A percentile compares a stretch with the other conserved stretches of the same genome.
These are phyloP conservation scores for Drosophila bifasciata DNA, from an alignment of 1,140 invertebrate genomes.

Conservation along the genomic window DNA sequence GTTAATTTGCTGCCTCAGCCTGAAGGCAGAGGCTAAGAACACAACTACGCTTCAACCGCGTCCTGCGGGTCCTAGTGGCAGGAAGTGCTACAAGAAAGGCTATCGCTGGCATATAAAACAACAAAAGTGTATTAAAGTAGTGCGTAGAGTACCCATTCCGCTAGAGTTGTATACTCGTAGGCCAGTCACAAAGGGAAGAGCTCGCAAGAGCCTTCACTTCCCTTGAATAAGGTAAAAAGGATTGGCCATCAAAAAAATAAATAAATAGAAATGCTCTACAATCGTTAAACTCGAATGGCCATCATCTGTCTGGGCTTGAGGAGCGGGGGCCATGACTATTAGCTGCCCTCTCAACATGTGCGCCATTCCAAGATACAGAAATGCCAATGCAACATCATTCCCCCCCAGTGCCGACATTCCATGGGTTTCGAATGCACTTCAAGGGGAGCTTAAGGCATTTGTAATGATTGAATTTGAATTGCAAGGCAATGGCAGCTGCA, in stretches of 20 bases:
- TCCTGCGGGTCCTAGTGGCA: too few relatives aligned
- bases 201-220: too few relatives aligned
- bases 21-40: not conserved
- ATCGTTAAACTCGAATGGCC: slow-evolving; percentile 41
- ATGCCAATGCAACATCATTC: slow-evolving; percentile 28
- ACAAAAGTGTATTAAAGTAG: too few relatives aligned
- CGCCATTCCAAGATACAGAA: slow-evolving; percentile 23
- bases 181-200: too few relatives aligned
- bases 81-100: not conserved
- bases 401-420: slow-evolving; percentile 12
- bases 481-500: slow-evolving; percentile 26
- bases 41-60: too few relatives aligned
- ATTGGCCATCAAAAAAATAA: too few relatives aligned
- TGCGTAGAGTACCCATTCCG: too few relatives aligned
- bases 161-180: too few relatives aligned
- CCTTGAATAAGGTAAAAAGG: too few relatives aligned
- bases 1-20: slow-evolving; percentile 1
- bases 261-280: slow-evolving; percentile 1
- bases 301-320: slow-evolving; percentile 13
- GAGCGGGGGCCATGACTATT: slow-evolving; percentile 35
- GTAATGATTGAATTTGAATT: slow-evolving; percentile 78
- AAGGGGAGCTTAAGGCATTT: slow-evolving; percentile 62
- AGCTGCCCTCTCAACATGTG: slow-evolving; percentile 47
- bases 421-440: slow-evolving; percentile 29
- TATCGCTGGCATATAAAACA: too few relatives aligned